A percentile compares a stretch with the other conserved stretches of the same genome.
Evolutionary conservation across 2,797 vertebrate genomes (phyloP).

Genomic region (Gallinago stenura): DNA sequence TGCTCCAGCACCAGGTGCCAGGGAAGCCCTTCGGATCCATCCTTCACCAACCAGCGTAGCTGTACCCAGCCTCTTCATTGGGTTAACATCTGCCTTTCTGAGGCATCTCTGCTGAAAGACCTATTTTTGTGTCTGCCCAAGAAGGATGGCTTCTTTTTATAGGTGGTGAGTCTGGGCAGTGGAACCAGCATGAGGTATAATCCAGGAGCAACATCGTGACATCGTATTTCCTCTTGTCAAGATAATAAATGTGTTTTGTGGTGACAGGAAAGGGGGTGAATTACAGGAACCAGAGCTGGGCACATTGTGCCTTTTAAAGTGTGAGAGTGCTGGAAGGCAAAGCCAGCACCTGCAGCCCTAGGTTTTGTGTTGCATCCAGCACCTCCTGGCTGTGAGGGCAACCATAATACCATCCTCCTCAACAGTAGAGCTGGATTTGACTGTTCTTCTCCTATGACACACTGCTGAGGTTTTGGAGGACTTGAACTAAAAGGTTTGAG

Average conservation of each 20-base stretch:
- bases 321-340: neutral
- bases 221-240: neutral
- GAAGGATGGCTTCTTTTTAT: neutral
- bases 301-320: neutral
- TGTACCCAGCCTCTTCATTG: neutral
- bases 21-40: neutral
- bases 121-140: neutral
- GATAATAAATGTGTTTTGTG: neutral
- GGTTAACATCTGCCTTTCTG: neutral
- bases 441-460: neutral
- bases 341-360: neutral
- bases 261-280: conserved; percentile 15
- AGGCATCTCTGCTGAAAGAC: neutral
- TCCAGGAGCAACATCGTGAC: neutral
- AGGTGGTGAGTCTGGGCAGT: neutral
- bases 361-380: neutral
- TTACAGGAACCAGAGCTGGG: conserved; percentile 18
- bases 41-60: neutral
- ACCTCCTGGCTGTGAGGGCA: neutral
- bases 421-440: neutral
- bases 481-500: neutral
- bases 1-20: neutral
- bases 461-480: neutral
- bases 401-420: neutral
- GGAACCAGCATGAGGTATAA: neutral